These are phyloP conservation scores for Apomyelois bistriatella DNA, from an alignment of 2,888 invertebrate genomes.

Conservation along the genomic window DNA sequence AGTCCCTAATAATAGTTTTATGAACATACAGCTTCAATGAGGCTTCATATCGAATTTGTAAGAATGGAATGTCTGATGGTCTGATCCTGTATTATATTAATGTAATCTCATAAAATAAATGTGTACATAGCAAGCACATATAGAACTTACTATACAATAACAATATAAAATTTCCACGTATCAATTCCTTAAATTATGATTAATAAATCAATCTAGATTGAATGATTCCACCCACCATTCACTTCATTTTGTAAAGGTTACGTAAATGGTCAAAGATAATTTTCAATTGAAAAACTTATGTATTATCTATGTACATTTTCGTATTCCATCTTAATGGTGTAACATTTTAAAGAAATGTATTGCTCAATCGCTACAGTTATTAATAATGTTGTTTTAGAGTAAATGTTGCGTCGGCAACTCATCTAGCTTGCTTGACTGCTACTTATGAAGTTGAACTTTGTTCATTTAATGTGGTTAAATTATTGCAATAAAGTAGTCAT, in stretches of 20 bases:
- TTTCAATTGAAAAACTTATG: too few relatives aligned
- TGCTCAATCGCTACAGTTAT: not conserved
- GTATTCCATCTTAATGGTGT: too few relatives aligned
- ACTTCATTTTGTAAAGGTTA: too few relatives aligned
- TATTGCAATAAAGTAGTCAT: slow-evolving; percentile 10
- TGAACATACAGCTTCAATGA: slow-evolving; percentile 40
- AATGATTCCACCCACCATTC: too few relatives aligned
- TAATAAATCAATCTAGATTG: too few relatives aligned
- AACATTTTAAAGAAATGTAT: too few relatives aligned
- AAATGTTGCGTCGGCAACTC: not conserved
- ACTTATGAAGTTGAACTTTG: not conserved
- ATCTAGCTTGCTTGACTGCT: not conserved
- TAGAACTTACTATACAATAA: not conserved
- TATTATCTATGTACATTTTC: too few relatives aligned
- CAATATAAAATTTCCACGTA: too few relatives aligned
- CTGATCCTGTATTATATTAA: slow-evolving; percentile 7
- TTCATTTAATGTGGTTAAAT: slow-evolving; percentile 1
- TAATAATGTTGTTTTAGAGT: not conserved
- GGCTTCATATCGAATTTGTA: slow-evolving; percentile 45
- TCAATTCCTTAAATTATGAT: too few relatives aligned
- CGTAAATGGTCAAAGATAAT: too few relatives aligned
- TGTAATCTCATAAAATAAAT: not conserved
- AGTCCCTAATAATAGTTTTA: slow-evolving; percentile 44
- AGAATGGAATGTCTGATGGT: slow-evolving; percentile 13
- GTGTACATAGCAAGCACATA: slow-evolving; percentile 5